phyloP scores from a whole-genome alignment of 2,113 vertebrate species.

The Plectropomus leopardus region DNA sequence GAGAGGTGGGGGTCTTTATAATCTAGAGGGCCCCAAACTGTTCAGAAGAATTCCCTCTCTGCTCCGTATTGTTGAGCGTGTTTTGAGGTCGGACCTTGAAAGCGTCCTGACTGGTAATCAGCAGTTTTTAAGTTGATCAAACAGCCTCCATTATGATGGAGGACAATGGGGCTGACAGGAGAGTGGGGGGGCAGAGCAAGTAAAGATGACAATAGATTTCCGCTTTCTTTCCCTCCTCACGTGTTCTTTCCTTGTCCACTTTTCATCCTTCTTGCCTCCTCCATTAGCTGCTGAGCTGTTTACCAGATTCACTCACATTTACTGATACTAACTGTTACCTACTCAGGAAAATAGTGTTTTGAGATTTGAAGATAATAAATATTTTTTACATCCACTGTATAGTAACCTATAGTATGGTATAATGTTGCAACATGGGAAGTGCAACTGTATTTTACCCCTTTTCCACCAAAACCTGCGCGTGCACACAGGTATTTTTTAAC shows the following conservation, averaged over 20 bases:
- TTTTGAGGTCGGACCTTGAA: slow-evolving; percentile 74
- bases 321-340: too few relatives aligned
- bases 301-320: not conserved
- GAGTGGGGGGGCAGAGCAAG: slow-evolving; percentile 15
- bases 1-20: slow-evolving; percentile 26
- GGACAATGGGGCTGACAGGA: slow-evolving; percentile 72
- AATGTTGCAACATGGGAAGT: too few relatives aligned
- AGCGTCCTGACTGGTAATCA: slow-evolving; percentile 75
- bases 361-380: too few relatives aligned
- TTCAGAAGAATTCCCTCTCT: slow-evolving; percentile 51
- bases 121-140: slow-evolving; percentile 74
- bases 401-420: too few relatives aligned
- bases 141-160: slow-evolving; percentile 73
- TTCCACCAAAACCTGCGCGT: too few relatives aligned
- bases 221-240: slow-evolving; percentile 42
- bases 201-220: slow-evolving; percentile 65
- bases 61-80: slow-evolving; percentile 58
- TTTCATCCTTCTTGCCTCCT: too few relatives aligned
- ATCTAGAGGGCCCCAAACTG: slow-evolving; percentile 58
- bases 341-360: too few relatives aligned
- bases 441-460: too few relatives aligned
- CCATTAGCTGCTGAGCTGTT: not conserved
- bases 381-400: too few relatives aligned
- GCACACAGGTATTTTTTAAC: too few relatives aligned
- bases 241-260: slow-evolving; percentile 16